These are phyloP conservation scores for Xiphophorus hellerii DNA, from an alignment of 2,113 vertebrate genomes.

Conservation along the genomic window DNA sequence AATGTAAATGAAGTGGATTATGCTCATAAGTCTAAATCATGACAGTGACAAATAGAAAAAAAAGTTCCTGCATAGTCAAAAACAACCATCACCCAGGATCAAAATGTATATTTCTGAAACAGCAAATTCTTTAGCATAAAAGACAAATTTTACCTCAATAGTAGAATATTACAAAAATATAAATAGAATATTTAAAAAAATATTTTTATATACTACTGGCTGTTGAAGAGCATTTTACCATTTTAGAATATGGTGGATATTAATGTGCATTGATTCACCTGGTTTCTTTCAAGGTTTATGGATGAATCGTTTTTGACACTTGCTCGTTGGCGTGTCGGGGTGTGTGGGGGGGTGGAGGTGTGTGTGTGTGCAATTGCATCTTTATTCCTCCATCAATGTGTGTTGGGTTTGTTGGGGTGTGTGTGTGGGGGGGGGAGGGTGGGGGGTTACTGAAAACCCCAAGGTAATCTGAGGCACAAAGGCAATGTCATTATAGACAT, in stretches of 20 bases:
- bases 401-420: conserved; percentile 7
- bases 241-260: conserved; percentile 6
- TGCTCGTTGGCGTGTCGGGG: conserved; percentile 35
- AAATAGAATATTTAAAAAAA: neutral
- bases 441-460: conserved; percentile 64
- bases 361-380: conserved; percentile 38
- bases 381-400: conserved; percentile 58
- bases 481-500: conserved; percentile 83
- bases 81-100: neutral
- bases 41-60: neutral
- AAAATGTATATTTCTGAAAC: neutral
- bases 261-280: conserved; percentile 25
- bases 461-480: conserved; percentile 81
- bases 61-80: neutral
- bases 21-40: neutral
- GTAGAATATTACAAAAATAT: neutral
- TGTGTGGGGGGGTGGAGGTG: conserved; percentile 8
- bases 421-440: neutral
- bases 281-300: conserved; percentile 44
- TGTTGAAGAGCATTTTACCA: neutral
- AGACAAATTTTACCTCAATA: neutral
- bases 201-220: neutral
- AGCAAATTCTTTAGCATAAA: neutral
- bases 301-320: conserved; percentile 50
- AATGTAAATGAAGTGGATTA: neutral